Evolutionary conservation across 2,888 invertebrate species (phyloP).

Genomic region (Cheilosia scutellata): DNA sequence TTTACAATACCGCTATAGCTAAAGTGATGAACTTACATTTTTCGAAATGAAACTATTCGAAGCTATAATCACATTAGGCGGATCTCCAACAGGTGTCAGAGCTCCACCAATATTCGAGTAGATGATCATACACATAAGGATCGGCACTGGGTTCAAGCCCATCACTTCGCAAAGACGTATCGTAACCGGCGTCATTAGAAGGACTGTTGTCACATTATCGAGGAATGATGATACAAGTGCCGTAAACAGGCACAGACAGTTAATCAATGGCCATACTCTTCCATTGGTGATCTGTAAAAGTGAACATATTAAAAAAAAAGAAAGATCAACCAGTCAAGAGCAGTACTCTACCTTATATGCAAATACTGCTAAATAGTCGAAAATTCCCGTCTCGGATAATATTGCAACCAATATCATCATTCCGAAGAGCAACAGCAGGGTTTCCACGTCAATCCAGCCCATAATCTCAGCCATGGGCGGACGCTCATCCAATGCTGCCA

Average conservation of each 20-base stretch:
- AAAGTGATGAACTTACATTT: slow-evolving; percentile 79
- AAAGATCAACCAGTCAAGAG: slow-evolving; percentile 26
- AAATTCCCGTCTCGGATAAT: slow-evolving; percentile 91
- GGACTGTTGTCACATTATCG: slow-evolving; percentile 91
- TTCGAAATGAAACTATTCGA: slow-evolving; percentile 83
- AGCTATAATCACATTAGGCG: slow-evolving; percentile 87
- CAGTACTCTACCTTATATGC: slow-evolving; percentile 86
- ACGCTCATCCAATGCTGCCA: slow-evolving; percentile 88
- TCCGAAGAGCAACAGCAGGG: slow-evolving; percentile 88
- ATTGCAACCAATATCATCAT: slow-evolving; percentile 93
- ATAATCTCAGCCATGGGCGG: slow-evolving; percentile 89
- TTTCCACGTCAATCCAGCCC: slow-evolving; percentile 91
- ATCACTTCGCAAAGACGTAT: slow-evolving; percentile 95
- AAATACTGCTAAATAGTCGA: slow-evolving; percentile 90
- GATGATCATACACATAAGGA: slow-evolving; percentile 94
- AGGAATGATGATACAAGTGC: slow-evolving; percentile 89
- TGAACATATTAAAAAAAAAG: neutral
- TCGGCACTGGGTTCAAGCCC: slow-evolving; percentile 93
- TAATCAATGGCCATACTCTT: slow-evolving; percentile 90
- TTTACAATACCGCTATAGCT: neutral
- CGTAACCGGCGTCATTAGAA: slow-evolving; percentile 91
- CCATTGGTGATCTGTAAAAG: slow-evolving; percentile 87
- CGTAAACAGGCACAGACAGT: slow-evolving; percentile 89
- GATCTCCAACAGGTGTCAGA: slow-evolving; percentile 95
- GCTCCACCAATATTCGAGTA: slow-evolving; percentile 97